These are phyloP conservation scores for Danio choprae DNA, from an alignment of 2,797 vertebrate genomes.

Conservation along the genomic window DNA sequence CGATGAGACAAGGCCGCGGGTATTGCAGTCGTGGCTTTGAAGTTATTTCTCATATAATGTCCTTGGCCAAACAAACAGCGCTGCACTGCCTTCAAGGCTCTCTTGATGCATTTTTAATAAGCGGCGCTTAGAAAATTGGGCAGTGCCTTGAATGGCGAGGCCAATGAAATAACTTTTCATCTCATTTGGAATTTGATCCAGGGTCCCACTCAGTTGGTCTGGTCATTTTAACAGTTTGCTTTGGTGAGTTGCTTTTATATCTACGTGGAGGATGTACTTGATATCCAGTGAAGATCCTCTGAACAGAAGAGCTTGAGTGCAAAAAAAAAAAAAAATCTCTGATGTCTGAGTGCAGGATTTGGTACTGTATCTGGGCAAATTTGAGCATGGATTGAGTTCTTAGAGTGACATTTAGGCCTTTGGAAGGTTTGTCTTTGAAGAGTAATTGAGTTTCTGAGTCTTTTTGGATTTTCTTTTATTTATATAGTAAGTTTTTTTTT, in stretches of 20 bases:
- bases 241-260: not conserved
- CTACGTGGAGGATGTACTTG: not conserved
- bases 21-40: conserved; percentile 41
- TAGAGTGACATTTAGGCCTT: too few relatives aligned
- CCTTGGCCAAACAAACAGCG: conserved; percentile 56
- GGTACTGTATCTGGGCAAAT: too few relatives aligned
- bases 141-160: conserved; percentile 17
- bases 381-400: too few relatives aligned
- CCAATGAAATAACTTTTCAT: conserved; percentile 54
- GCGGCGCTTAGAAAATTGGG: conserved; percentile 27
- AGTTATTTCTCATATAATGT: conserved; percentile 53
- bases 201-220: conserved; percentile 6
- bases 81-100: conserved; percentile 37
- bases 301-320: too few relatives aligned
- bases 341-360: too few relatives aligned
- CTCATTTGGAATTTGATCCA: conserved; percentile 50
- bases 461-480: too few relatives aligned
- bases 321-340: too few relatives aligned
- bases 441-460: too few relatives aligned
- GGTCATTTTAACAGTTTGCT: not conserved
- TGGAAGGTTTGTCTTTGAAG: too few relatives aligned
- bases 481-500: too few relatives aligned
- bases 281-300: too few relatives aligned
- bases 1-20: conserved; percentile 29
- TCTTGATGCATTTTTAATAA: conserved; percentile 58